A percentile compares a stretch with the other conserved stretches of the same genome.
Evolutionary conservation across 2,113 vertebrate species (phyloP).

Genomic region (Uropsilus gracilis): DNA sequence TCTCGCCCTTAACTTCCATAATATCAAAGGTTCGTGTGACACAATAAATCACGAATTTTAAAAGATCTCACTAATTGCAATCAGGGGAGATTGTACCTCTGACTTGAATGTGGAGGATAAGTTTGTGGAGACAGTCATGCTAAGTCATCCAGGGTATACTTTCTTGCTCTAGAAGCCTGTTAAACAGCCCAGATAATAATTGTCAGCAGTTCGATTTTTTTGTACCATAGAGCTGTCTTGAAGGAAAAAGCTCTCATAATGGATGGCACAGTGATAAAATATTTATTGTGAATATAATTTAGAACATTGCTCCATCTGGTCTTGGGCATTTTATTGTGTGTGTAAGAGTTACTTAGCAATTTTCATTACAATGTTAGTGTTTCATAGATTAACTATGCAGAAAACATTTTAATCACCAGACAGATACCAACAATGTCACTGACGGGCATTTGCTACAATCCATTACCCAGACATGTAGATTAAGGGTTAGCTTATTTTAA

Average conservation of each 20-base stretch:
- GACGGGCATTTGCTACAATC: background rate
- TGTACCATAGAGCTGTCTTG: background rate
- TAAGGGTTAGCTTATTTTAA: background rate
- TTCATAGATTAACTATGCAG: background rate
- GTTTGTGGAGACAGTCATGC: background rate
- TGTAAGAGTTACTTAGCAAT: background rate
- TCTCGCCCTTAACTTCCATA: background rate
- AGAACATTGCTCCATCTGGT: background rate
- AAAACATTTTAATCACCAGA: slow-evolving; percentile 3
- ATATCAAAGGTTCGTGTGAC: slow-evolving; percentile 32
- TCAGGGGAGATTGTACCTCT: background rate
- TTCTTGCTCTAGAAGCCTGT: background rate
- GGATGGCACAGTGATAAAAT: background rate
- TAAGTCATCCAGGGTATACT: background rate
- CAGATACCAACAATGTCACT: background rate
- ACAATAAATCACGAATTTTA: background rate
- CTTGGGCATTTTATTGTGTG: background rate
- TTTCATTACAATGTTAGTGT: background rate
- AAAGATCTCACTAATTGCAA: slow-evolving; percentile 45
- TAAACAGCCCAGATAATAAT: background rate
- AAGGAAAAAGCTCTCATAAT: slow-evolving; percentile 44
- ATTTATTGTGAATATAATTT: slow-evolving; percentile 15
- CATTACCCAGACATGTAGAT: background rate
- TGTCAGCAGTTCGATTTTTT: background rate
- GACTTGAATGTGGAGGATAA: background rate